phyloP scores from a whole-genome alignment of 2,888 invertebrate species.

The Chrysolina haemoptera region DNA sequence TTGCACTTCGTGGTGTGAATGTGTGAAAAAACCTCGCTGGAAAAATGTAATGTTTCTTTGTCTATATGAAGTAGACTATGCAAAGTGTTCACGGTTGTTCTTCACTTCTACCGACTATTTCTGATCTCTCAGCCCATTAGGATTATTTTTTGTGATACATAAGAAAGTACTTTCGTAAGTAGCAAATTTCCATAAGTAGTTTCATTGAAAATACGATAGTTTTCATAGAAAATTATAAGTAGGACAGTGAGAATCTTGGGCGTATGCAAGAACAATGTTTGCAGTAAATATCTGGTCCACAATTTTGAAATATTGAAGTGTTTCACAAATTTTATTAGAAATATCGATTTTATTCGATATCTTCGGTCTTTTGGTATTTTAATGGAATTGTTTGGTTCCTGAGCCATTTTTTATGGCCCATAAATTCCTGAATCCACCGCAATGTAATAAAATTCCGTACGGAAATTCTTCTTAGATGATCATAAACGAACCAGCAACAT shows the following conservation, averaged over 20 bases:
- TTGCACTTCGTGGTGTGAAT: constrained; percentile 52
- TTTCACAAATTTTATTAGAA: constrained; percentile 66
- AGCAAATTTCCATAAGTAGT: constrained; percentile 39
- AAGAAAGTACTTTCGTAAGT: constrained; percentile 55
- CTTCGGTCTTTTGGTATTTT: constrained; percentile 42
- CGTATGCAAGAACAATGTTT: constrained; percentile 65
- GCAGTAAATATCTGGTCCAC: constrained; percentile 65
- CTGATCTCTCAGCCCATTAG: constrained; percentile 48
- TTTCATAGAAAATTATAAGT: constrained; percentile 64
- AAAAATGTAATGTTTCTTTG: constrained; percentile 69
- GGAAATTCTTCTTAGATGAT: constrained; percentile 44
- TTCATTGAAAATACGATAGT: constrained; percentile 44
- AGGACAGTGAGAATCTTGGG: constrained; percentile 67
- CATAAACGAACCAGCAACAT: constrained; percentile 38
- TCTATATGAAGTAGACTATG: constrained; percentile 63
- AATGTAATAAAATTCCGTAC: constrained; percentile 42
- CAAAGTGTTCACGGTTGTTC: constrained; percentile 61
- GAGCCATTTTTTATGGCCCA: constrained; percentile 41
- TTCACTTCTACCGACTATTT: constrained; percentile 56
- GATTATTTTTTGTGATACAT: constrained; percentile 53
- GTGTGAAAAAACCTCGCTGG: constrained; percentile 60
- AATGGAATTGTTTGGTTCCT: constrained; percentile 43
- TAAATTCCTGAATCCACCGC: constrained; percentile 46
- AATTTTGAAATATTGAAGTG: constrained; percentile 66
- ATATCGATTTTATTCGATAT: constrained; percentile 60